Evolutionary conservation across 1,140 invertebrate species (phyloP), one percentile per base, ranked within the genome.

Genomic region (Rhizoglyphus robini): DNA sequence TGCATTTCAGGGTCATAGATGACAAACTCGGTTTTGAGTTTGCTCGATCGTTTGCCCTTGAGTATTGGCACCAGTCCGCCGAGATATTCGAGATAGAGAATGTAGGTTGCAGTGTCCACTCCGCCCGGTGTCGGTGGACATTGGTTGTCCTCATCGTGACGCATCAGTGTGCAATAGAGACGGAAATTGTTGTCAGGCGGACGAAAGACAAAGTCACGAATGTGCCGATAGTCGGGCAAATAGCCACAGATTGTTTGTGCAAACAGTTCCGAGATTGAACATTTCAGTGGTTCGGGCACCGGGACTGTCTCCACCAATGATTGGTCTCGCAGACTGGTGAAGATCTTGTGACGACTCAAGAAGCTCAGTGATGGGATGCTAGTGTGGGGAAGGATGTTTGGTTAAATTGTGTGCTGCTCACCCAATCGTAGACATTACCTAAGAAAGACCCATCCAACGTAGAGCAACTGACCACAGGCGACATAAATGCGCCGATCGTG

Each of bases 1-100:
- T 94, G 88, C 0, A n/a, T n/a, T n/a, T n/a, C n/a, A n/a, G 94
- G 94, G 79, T 98, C 90, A 73, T 89, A 97, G 70, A 99, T 98
- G 32, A 98, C 88, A 77, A 99, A 99, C 75, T 98, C 95, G 0
- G 96, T 95, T 54, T 92, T 81, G 57, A 99, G 88, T 79, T 97
- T 97, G 73, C 91, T 96, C 4, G 89, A 95, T 63, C 93, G 79
- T 72, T 95, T 90, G 18, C 94, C 95, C 74, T 96, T 95, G 15
- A 99, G 81, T 38, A 99, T 80, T 0, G 96, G 96, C 58, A 99
- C 89, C 11, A 98, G 78, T 11, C 94, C 95, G 2, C 95, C 95
- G 1, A 98, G 79, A 74, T 97, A 96, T 76, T 98, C 92, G 63
- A 98, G 78, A 75, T 97, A 99, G 11, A 99, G 79, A 0, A 93